A percentile compares a stretch with the other conserved stretches of the same genome.
phyloP scores from a whole-genome alignment of 2,797 vertebrate genomes.

The Ceyx erithaca region DNA sequence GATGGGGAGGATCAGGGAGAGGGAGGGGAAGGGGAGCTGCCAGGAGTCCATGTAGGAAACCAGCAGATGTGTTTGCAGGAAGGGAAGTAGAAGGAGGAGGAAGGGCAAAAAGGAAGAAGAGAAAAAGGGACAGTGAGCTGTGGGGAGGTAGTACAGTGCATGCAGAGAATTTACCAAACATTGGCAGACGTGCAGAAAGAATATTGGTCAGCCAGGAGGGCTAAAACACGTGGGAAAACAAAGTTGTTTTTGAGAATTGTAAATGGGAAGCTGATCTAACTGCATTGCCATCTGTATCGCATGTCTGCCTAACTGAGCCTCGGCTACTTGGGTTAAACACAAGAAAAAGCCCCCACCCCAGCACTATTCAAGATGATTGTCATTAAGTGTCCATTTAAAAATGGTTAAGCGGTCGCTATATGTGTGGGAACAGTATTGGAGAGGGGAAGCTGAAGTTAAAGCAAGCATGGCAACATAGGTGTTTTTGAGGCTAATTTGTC shows the following conservation, averaged over 20 bases:
- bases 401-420: not conserved
- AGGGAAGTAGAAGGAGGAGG: not conserved
- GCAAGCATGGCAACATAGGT: not conserved
- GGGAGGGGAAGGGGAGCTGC: not conserved
- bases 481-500: not conserved
- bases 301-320: not conserved
- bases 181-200: fast-evolving
- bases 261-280: not conserved
- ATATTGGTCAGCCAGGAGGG: not conserved
- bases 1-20: fast-evolving
- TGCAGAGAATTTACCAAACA: not conserved
- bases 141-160: not conserved
- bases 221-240: not conserved
- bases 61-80: not conserved
- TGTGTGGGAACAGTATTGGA: not conserved
- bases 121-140: not conserved
- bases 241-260: not conserved
- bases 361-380: not conserved
- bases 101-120: not conserved
- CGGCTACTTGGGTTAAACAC: not conserved
- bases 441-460: not conserved
- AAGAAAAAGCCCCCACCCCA: not conserved
- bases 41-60: not conserved
- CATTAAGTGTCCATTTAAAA: slow-evolving; percentile 9
- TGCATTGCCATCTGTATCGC: not conserved